These are phyloP conservation scores for Chloroceryle amazona DNA, from an alignment of 2,797 vertebrate genomes.

Conservation along the genomic window DNA sequence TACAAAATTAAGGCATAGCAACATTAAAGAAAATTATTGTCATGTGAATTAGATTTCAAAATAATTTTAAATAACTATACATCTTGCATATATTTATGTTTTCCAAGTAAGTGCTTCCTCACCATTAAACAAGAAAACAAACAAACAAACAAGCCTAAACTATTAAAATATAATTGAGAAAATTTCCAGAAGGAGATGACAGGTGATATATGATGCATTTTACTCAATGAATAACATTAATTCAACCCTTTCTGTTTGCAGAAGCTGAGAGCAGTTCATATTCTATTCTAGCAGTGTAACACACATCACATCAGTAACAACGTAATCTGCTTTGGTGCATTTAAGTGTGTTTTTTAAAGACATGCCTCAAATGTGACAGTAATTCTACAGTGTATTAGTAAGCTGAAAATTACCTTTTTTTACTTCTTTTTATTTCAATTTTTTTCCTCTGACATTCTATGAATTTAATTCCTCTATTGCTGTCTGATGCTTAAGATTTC, in stretches of 20 bases:
- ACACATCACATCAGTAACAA: background rate
- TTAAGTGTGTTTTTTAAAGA: background rate
- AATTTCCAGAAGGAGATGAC: background rate
- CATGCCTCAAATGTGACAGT: background rate
- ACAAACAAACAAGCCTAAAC: rapidly evolving
- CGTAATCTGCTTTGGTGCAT: background rate
- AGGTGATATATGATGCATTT: no score
- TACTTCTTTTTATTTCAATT: no score
- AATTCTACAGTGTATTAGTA: background rate
- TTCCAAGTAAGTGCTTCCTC: background rate
- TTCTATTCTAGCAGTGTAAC: background rate
- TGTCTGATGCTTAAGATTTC: background rate
- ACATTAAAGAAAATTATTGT: background rate
- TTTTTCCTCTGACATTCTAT: background rate
- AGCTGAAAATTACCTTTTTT: background rate
- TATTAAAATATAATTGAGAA: background rate
- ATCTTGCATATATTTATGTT: background rate
- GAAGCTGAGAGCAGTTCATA: background rate
- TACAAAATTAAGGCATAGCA: background rate
- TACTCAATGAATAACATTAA: background rate
- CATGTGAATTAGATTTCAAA: background rate
- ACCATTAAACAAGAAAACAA: background rate
- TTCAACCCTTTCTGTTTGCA: background rate
- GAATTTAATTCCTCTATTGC: background rate
- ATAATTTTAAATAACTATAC: background rate